Conservation (phyloP, 2,797 vertebrate species). For the Girardinus metallicus region DNA sequence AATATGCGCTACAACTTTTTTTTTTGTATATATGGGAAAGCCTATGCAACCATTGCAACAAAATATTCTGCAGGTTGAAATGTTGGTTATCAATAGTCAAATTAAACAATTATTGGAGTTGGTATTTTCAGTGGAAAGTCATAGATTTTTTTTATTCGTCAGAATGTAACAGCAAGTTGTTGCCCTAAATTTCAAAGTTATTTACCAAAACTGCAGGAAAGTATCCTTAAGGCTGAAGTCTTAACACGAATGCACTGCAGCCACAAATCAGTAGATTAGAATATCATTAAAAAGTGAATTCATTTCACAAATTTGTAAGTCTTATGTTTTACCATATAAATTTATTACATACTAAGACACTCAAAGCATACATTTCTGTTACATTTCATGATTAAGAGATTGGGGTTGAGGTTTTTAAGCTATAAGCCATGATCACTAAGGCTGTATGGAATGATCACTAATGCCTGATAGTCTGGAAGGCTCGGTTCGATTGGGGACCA, state of each 20-base stretch:
- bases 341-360: not conserved
- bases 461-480: too few relatives aligned
- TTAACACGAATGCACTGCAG: not conserved
- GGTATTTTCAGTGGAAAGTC: not conserved
- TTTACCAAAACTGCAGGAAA: not conserved
- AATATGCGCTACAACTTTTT: not conserved
- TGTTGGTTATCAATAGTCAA: not conserved
- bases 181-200: not conserved
- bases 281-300: not conserved
- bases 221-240: not conserved
- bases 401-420: not conserved
- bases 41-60: not conserved
- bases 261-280: not conserved
- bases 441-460: too few relatives aligned
- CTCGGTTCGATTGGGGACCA: too few relatives aligned
- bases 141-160: not conserved
- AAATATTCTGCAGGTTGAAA: not conserved
- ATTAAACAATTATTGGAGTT: not conserved
- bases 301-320: not conserved
- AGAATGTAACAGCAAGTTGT: not conserved
- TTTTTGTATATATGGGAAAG: not conserved
- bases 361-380: not conserved
- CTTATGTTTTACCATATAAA: not conserved
- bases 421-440: not conserved
- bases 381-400: not conserved